A percentile compares a stretch with the other conserved stretches of the same genome.
These are phyloP conservation scores for Cancer borealis DNA, from an alignment of 2,888 invertebrate species.

Conservation along the genomic window DNA sequence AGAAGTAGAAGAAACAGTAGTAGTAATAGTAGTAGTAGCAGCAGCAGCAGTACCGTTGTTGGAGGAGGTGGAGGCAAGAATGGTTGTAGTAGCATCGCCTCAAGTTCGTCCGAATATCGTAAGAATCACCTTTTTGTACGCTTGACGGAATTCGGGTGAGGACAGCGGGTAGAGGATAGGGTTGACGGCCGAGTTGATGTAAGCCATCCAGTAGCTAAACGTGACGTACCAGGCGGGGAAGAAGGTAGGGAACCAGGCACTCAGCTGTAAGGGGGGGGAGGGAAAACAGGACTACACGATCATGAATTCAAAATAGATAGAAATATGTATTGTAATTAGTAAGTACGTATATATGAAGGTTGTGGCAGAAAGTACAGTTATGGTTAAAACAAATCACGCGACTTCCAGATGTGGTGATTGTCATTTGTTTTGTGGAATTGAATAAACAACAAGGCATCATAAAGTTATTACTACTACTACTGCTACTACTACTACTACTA, in stretches of 20 bases:
- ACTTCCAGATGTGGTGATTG: too few relatives aligned
- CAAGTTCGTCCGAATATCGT: background rate
- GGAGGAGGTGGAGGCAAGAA: background rate
- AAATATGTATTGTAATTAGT: background rate
- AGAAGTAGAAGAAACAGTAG: background rate
- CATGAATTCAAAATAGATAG: background rate
- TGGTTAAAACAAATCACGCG: background rate
- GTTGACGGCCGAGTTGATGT: constrained; percentile 78
- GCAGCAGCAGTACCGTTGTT: background rate
- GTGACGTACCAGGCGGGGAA: constrained; percentile 77
- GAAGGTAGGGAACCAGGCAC: constrained; percentile 75
- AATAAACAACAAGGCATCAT: background rate
- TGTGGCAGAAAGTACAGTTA: background rate
- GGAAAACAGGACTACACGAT: background rate
- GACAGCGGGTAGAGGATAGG: constrained; percentile 77
- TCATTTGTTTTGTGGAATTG: too few relatives aligned
- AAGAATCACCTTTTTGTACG: constrained; percentile 72
- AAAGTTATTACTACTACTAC: background rate
- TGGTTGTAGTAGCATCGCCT: background rate
- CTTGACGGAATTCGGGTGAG: constrained; percentile 70
- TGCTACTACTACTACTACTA: too few relatives aligned
- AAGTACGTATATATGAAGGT: background rate
- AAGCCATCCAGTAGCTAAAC: constrained; percentile 78
- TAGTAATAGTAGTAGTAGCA: background rate
- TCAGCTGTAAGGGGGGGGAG: constrained; percentile 66